Conservation (phyloP, 2,888 invertebrate genomes). For the Agonopterix subpropinquella region DNA sequence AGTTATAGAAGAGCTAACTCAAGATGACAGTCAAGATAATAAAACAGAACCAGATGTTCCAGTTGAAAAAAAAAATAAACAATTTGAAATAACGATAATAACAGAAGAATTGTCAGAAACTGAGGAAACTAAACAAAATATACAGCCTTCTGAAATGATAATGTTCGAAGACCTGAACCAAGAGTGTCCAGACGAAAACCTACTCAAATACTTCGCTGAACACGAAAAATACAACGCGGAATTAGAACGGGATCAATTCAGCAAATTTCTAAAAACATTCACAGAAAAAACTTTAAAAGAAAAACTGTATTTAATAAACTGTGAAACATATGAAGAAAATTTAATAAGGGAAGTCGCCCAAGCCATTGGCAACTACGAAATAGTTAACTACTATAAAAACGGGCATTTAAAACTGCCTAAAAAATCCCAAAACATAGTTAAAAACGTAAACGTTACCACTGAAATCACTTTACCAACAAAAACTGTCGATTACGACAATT, state of each 20-base stretch:
- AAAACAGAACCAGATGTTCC: slow-evolving; percentile 2
- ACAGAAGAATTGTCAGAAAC: slow-evolving; percentile 31
- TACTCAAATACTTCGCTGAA: slow-evolving; percentile 50
- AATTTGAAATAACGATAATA: slow-evolving; percentile 49
- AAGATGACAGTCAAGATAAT: slow-evolving; percentile 7
- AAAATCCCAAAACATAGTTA: slow-evolving; percentile 39
- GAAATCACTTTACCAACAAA: slow-evolving; percentile 47
- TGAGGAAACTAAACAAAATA: not conserved
- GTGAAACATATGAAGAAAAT: slow-evolving; percentile 54
- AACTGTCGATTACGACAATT: slow-evolving; percentile 4
- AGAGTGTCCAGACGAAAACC: slow-evolving; percentile 19
- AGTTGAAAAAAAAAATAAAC: slow-evolving; percentile 9
- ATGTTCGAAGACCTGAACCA: not conserved
- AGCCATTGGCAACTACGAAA: slow-evolving; percentile 44
- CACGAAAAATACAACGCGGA: slow-evolving; percentile 54
- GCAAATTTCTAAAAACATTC: slow-evolving; percentile 39
- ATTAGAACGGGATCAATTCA: slow-evolving; percentile 42
- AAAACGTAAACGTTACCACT: slow-evolving; percentile 39
- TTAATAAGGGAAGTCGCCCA: slow-evolving; percentile 44
- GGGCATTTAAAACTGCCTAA: slow-evolving; percentile 46
- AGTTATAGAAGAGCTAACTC: not conserved
- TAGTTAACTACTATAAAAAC: slow-evolving; percentile 55
- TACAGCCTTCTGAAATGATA: too few relatives aligned
- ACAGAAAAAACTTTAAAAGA: slow-evolving; percentile 20
- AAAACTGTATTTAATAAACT: slow-evolving; percentile 56